Base-by-base conservation (phyloP, 2,797 vertebrate genomes). In the Thalassophryne amazonica region DNA sequence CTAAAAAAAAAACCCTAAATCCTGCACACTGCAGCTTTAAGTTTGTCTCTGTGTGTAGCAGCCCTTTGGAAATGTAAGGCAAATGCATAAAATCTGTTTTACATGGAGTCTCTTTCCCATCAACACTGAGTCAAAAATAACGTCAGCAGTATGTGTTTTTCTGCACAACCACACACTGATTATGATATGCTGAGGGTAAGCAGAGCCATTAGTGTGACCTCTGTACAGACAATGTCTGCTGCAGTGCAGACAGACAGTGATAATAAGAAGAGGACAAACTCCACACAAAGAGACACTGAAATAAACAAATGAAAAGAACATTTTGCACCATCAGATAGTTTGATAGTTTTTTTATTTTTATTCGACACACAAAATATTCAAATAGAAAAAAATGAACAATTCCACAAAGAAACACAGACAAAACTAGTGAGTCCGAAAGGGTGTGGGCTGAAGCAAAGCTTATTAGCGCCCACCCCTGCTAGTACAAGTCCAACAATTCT, bases 1-100 rank as follows among this genome's bases (percentile, higher is more conserved):
- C n/a, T n/a, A n/a, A n/a, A n/a, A n/a, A n/a, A n/a, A n/a, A n/a
- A 77, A 73, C 73, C 55, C 33, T 42, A 21, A 53, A 61, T 69
- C 36, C 61, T 50, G 61, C 32, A 68, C 69, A 75, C 76, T 27
- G 37, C 46, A 21, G 25, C 21, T 15, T 72, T 68, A 61, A 56
- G 29, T 46, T 47, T 50, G 38, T 43, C 46, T 62, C 19, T 0
- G 27, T 59, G 50, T 54, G 36, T 32, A 59, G 40, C 31, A 65
- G 35, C 23, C 43, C 24, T 18, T 34, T 4, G 24, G 7, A 56
- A 56, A 50, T 34, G 15, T 13, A 37, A 60, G 23, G 4, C 21
- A 51, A 47, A 48, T 4, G 21, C 31, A 17, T 11, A 46, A 12
- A 34, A 0, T 25, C 15, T 29, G 7, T 9, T 15, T 16, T 2